A percentile compares a stretch with the other conserved stretches of the same genome.
Evolutionary conservation across 2,113 vertebrate species (phyloP).

Genomic region (Octodon degus): DNA sequence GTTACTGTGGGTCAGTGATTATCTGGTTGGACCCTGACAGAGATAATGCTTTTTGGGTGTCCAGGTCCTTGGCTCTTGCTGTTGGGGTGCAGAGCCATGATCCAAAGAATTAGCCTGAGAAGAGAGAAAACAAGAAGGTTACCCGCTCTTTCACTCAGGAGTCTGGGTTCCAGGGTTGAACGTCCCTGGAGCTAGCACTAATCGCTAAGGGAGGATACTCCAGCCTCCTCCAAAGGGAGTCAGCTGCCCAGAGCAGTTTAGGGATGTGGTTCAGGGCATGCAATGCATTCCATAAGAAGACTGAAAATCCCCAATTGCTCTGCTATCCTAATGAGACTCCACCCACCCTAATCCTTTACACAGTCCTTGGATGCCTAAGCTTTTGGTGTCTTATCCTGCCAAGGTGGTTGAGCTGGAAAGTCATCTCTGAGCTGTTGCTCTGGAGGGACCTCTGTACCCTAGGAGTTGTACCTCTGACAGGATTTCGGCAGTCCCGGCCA

Average conservation of each 20-base stretch:
- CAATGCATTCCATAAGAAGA: neutral
- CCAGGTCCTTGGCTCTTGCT: neutral
- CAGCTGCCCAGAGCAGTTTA: neutral
- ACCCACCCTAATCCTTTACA: neutral
- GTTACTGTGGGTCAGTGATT: neutral
- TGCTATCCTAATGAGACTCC: neutral
- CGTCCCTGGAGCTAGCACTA: too few species aligned
- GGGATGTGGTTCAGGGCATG: neutral
- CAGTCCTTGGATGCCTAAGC: neutral
- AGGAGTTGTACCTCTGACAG: conserved; percentile 45
- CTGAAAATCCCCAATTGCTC: neutral
- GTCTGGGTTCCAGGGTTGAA: neutral
- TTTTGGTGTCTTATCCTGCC: neutral
- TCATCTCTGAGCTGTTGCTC: neutral
- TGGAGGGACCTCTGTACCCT: neutral
- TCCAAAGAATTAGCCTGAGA: conserved; percentile 64
- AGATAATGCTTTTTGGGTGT: neutral
- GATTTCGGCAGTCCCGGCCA: conserved; percentile 74
- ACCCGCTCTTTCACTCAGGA: neutral
- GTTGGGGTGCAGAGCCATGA: neutral
- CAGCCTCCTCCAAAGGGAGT: neutral
- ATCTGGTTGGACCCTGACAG: neutral
- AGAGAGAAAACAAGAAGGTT: conserved; percentile 44
- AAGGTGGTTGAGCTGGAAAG: neutral
- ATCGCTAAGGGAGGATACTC: neutral